These are phyloP conservation scores for Cantharis nigra DNA, from an alignment of 2,888 invertebrate species.

Conservation along the genomic window DNA sequence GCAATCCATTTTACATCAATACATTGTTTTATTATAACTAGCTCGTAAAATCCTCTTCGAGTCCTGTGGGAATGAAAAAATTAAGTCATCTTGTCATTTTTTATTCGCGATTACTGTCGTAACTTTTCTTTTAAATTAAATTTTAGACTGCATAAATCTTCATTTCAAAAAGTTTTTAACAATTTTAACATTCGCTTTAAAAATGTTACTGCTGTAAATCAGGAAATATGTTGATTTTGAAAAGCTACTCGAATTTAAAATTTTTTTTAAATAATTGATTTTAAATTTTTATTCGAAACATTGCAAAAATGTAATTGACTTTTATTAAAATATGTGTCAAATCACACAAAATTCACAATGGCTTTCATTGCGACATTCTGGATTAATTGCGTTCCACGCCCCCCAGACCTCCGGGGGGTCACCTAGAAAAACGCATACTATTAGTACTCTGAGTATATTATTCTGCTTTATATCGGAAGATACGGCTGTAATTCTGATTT, in stretches of 20 bases:
- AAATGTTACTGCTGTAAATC: background rate
- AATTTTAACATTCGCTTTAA: background rate
- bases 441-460: no score
- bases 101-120: background rate
- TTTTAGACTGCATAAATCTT: background rate
- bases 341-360: no score
- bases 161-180: background rate
- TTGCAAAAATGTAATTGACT: no score
- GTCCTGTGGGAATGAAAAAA: background rate
- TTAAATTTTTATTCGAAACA: no score
- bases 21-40: background rate
- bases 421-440: no score
- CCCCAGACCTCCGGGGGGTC: no score
- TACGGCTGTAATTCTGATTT: no score
- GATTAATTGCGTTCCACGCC: no score
- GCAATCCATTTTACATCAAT: background rate
- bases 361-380: no score
- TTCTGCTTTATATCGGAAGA: no score
- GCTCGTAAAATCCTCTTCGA: background rate
- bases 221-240: background rate
- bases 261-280: background rate
- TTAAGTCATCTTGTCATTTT: background rate
- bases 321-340: no score
- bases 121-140: background rate
- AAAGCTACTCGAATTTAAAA: background rate